A percentile compares a stretch with the other conserved stretches of the same genome.
These are phyloP conservation scores for Hemitrygon akajei DNA, from an alignment of 2,797 vertebrate species.

Conservation along the genomic window DNA sequence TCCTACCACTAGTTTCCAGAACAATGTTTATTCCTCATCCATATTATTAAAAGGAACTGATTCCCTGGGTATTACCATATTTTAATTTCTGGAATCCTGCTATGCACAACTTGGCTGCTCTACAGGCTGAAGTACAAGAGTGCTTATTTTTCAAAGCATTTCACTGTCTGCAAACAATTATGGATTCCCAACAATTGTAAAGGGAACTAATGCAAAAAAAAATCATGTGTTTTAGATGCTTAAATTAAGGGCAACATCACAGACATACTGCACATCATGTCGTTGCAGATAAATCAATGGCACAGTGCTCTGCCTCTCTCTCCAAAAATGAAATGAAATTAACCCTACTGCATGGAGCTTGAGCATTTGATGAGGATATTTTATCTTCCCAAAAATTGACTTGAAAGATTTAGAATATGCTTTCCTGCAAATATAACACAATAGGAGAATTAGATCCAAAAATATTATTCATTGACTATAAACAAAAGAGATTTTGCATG, in stretches of 20 bases:
- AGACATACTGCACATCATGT: background rate
- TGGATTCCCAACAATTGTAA: too few species aligned
- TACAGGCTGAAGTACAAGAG: too few species aligned
- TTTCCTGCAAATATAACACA: background rate
- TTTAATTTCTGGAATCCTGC: too few species aligned
- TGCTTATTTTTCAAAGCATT: too few species aligned
- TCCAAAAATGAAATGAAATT: background rate
- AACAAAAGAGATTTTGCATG: background rate
- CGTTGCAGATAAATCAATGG: background rate
- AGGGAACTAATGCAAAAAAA: too few species aligned
- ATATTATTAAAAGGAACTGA: too few species aligned
- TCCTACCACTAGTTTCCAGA: too few species aligned
- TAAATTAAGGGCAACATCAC: background rate
- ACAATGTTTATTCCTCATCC: too few species aligned
- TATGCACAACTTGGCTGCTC: too few species aligned
- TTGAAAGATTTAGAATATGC: background rate
- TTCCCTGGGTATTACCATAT: too few species aligned
- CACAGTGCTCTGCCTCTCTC: background rate
- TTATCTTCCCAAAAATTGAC: background rate
- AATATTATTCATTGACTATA: background rate
- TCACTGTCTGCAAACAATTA: too few species aligned
- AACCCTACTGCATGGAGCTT: background rate
- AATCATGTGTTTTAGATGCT: too few species aligned
- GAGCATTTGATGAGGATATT: background rate
- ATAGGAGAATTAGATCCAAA: background rate